Percentiles rank a stretch among this genome's conserved stretches.
Evolutionary conservation across 2,113 vertebrate species (phyloP).

Genomic region (Microcebus lehilahytsara): DNA sequence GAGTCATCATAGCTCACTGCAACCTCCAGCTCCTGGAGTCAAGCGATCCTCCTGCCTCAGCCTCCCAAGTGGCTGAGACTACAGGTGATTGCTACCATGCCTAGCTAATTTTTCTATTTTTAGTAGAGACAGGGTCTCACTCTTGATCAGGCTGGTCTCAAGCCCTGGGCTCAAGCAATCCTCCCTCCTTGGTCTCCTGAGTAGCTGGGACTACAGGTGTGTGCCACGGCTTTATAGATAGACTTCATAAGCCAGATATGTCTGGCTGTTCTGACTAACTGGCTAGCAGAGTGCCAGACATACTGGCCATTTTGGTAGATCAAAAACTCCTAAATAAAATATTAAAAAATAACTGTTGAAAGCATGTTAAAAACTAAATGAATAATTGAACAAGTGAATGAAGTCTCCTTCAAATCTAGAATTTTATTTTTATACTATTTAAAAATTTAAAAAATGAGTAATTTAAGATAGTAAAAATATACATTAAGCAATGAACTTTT

Average conservation of each 20-base stretch:
- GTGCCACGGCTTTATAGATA: not conserved
- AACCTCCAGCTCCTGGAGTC: too few relatives aligned
- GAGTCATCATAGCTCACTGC: too few relatives aligned
- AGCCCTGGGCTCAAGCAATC: too few relatives aligned
- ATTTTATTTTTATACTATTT: conserved; percentile 19
- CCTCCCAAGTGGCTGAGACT: too few relatives aligned
- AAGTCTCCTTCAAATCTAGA: not conserved
- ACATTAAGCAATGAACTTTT: not conserved
- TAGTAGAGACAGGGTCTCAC: too few relatives aligned
- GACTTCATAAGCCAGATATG: conserved; percentile 1
- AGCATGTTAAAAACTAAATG: not conserved
- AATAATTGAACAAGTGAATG: not conserved
- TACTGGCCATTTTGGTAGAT: not conserved
- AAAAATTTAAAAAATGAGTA: conserved; percentile 19
- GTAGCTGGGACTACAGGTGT: too few relatives aligned
- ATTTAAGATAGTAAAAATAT: not conserved
- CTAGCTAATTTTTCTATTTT: too few relatives aligned
- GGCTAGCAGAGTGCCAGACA: not conserved
- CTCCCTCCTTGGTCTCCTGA: too few relatives aligned
- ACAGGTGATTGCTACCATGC: too few relatives aligned
- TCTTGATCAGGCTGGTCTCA: too few relatives aligned
- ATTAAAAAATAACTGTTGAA: not conserved
- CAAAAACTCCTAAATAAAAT: not conserved
- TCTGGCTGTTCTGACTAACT: not conserved
- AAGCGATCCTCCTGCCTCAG: too few relatives aligned